Conservation (phyloP, 2,113 vertebrate genomes). For the Percina caprodes region DNA sequence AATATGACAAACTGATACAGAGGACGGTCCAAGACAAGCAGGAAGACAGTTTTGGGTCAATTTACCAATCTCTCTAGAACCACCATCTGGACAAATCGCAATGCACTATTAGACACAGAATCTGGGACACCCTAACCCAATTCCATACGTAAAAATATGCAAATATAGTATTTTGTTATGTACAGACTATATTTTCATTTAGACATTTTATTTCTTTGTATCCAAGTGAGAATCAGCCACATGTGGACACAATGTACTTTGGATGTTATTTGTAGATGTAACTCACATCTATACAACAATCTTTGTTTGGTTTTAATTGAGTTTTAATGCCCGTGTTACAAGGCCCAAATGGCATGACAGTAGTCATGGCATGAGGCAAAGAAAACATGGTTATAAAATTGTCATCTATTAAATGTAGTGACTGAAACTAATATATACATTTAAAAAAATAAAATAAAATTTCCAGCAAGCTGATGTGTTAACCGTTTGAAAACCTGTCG, state of each 20-base stretch:
- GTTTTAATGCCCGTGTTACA: background rate
- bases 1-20: constrained; percentile 25
- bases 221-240: background rate
- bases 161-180: background rate
- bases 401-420: background rate
- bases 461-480: background rate
- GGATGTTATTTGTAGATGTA: background rate
- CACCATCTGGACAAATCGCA: constrained; percentile 18
- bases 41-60: constrained; percentile 51
- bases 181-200: background rate
- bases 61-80: constrained; percentile 25
- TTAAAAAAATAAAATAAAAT: background rate
- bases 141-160: too few relatives aligned
- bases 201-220: background rate
- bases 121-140: too few relatives aligned
- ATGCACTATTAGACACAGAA: background rate
- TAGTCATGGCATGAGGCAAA: background rate
- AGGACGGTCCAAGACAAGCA: constrained; percentile 21
- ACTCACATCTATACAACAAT: background rate
- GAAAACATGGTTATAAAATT: constrained; percentile 2
- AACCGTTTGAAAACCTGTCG: background rate
- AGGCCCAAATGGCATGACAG: background rate
- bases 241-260: background rate
- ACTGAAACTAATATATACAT: background rate
- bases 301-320: background rate